Conservation (phyloP, 35 echinoderm and acorn worm genomes). For the Ophioderma brevispina region DNA sequence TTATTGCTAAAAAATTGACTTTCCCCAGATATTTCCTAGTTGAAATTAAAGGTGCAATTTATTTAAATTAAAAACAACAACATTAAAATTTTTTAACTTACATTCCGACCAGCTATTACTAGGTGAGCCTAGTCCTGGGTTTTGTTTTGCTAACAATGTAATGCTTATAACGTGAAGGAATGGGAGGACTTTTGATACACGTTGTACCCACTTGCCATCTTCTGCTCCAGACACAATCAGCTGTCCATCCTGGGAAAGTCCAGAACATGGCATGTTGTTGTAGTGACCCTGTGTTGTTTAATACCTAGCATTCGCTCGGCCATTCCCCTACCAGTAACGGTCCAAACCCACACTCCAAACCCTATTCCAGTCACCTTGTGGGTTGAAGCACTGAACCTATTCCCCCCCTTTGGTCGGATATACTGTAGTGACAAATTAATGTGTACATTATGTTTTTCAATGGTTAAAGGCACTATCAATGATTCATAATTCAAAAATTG, state of each 20-base stretch:
- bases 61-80: no score
- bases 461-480: no score
- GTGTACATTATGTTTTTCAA: no score
- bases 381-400: constrained; percentile 90
- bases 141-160: not conserved
- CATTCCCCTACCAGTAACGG: constrained; percentile 96
- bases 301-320: constrained; percentile 97
- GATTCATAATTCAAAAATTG: no score
- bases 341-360: constrained; percentile 86
- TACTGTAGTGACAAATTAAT: no score
- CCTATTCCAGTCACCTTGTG: constrained; percentile 90
- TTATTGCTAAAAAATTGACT: no score
- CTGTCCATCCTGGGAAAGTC: constrained; percentile 87
- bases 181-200: not conserved
- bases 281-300: constrained; percentile 97
- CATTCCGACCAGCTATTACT: no score
- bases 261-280: constrained; percentile 89
- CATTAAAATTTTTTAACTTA: no score
- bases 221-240: constrained; percentile 85
- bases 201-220: constrained; percentile 77
- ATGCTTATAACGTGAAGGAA: not conserved
- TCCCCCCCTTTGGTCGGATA: constrained; percentile 78
- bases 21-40: no score
- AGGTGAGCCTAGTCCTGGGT: no score
- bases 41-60: no score